These are phyloP conservation scores for Heliconius melpomene DNA, from an alignment of 1,140 invertebrate species.

Conservation along the genomic window DNA sequence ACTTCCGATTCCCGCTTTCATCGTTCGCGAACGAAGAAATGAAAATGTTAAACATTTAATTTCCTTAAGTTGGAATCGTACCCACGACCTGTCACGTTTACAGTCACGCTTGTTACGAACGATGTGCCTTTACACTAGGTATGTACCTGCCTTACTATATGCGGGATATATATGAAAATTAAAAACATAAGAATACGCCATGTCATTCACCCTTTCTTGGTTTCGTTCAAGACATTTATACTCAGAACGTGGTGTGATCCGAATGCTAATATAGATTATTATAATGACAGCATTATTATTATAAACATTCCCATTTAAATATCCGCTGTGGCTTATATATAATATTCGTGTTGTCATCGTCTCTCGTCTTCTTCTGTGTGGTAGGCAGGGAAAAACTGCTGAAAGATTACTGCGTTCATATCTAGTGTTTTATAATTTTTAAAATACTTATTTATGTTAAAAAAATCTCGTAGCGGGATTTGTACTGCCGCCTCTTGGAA, in stretches of 20 bases:
- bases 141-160: neutral
- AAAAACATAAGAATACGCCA: no score
- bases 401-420: no score
- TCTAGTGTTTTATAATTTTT: no score
- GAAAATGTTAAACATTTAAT: no score
- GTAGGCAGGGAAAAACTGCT: no score
- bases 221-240: constrained; percentile 1
- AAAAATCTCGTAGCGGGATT: no score
- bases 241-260: neutral
- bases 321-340: neutral
- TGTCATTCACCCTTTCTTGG: constrained; percentile 20
- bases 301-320: constrained; percentile 1
- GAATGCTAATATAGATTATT: constrained; percentile 15
- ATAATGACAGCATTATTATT: constrained; percentile 29
- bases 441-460: no score
- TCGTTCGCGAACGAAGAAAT: no score
- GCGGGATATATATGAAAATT: neutral
- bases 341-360: neutral
- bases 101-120: neutral
- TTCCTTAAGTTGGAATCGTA: no score
- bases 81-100: no score
- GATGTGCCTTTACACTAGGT: neutral
- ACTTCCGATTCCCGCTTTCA: no score
- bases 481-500: no score
- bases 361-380: neutral